Conservation (phyloP, 2,113 vertebrate species). For the Terrapene triunguis region DNA sequence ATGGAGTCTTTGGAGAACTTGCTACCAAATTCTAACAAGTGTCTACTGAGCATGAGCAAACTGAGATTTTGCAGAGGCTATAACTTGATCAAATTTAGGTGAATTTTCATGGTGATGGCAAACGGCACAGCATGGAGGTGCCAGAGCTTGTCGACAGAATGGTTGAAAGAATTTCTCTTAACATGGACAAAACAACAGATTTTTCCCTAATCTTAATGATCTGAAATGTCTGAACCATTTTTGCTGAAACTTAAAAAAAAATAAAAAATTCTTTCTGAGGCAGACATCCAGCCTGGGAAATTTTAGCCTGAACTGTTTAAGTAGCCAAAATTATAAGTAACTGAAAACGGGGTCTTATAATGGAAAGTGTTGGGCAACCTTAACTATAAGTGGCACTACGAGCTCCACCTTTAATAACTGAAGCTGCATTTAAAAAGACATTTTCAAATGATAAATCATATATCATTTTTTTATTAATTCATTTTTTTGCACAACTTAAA, state of each 20-base stretch:
- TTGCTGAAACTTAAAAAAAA: neutral
- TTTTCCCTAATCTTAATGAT: neutral
- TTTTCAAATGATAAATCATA: neutral
- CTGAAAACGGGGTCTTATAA: neutral
- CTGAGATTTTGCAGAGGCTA: no score
- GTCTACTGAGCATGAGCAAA: no score
- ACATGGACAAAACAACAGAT: neutral
- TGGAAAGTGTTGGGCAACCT: neutral
- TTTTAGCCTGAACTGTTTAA: neutral
- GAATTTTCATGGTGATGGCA: neutral
- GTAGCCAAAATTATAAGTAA: neutral
- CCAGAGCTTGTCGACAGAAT: neutral
- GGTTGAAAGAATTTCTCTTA: neutral
- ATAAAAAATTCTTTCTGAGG: neutral
- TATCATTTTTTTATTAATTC: neutral
- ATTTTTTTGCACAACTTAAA: rapidly evolving
- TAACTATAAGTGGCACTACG: neutral
- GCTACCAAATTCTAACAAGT: no score
- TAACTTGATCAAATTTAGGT: neutral
- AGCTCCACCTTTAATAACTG: neutral
- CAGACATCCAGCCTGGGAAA: neutral
- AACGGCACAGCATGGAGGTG: neutral
- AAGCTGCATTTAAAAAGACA: neutral
- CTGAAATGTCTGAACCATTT: neutral
- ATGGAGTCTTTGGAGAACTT: no score